These are phyloP conservation scores for Gymnarchus niloticus DNA, from an alignment of 2,113 vertebrate genomes.

Conservation along the genomic window DNA sequence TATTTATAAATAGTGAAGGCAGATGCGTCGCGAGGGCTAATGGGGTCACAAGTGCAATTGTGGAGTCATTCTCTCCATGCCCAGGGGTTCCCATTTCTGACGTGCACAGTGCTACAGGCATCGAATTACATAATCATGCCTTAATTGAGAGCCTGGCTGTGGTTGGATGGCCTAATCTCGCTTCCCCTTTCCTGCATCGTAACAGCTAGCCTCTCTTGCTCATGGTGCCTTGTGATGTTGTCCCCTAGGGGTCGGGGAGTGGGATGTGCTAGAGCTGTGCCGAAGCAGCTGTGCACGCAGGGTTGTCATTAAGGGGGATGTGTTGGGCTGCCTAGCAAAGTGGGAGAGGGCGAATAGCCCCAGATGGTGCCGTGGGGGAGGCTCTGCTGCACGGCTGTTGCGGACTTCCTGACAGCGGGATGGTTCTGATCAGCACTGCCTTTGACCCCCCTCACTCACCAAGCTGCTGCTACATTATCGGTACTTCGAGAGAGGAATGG, in stretches of 20 bases:
- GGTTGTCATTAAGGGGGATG: constrained; percentile 31
- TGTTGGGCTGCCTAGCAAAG: constrained; percentile 9
- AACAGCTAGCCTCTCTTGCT: background rate
- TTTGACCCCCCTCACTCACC: constrained; percentile 11
- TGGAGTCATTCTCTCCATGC: background rate
- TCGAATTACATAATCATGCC: background rate
- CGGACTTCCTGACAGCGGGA: constrained; percentile 34
- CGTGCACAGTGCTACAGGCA: background rate
- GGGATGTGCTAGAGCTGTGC: background rate
- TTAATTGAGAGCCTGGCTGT: background rate
- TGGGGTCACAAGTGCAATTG: background rate
- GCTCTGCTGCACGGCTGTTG: constrained; percentile 25
- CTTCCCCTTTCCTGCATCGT: background rate
- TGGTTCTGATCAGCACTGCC: constrained; percentile 33
- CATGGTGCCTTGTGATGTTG: background rate
- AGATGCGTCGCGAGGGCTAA: background rate
- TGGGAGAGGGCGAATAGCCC: constrained; percentile 38
- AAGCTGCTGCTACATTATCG: constrained; percentile 36
- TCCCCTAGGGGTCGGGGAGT: constrained; percentile 29
- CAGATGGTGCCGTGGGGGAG: constrained; percentile 27
- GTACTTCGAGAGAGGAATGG: constrained; percentile 26
- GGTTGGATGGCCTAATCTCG: background rate
- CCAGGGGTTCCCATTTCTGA: background rate
- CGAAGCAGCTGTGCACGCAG: constrained; percentile 27
- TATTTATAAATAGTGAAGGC: background rate